phyloP scores from a whole-genome alignment of 2,113 vertebrate species.

The Galemys pyrenaicus region DNA sequence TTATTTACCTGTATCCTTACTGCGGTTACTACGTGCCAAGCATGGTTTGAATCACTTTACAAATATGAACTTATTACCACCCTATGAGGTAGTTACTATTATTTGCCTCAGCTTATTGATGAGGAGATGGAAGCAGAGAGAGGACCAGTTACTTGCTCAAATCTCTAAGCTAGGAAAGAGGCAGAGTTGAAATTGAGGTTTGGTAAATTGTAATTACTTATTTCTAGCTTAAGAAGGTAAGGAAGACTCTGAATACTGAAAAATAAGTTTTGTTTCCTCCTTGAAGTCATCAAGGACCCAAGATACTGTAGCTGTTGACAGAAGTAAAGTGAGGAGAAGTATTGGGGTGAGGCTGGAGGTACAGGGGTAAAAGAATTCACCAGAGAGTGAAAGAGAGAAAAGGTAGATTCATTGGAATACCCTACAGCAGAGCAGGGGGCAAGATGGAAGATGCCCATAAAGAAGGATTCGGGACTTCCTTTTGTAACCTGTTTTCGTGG shows the following conservation, averaged over 20 bases:
- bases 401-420: no score
- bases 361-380: no score
- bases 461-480: no score
- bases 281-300: neutral
- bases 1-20: neutral
- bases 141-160: neutral
- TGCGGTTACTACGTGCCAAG: neutral
- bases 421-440: no score
- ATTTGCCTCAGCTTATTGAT: neutral
- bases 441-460: no score
- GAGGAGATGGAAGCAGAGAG: neutral
- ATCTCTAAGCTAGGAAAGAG: no score
- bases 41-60: neutral
- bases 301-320: neutral
- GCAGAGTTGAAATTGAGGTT: neutral
- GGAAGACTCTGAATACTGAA: neutral
- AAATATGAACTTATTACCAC: neutral
- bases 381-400: no score
- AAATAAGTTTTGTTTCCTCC: neutral
- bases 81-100: neutral
- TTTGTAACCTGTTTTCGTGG: no score
- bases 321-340: neutral
- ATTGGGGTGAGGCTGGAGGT: no score
- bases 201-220: neutral
- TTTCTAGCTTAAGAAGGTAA: neutral